phyloP scores from a whole-genome alignment of 2,888 invertebrate species.

The Thera britannica region DNA sequence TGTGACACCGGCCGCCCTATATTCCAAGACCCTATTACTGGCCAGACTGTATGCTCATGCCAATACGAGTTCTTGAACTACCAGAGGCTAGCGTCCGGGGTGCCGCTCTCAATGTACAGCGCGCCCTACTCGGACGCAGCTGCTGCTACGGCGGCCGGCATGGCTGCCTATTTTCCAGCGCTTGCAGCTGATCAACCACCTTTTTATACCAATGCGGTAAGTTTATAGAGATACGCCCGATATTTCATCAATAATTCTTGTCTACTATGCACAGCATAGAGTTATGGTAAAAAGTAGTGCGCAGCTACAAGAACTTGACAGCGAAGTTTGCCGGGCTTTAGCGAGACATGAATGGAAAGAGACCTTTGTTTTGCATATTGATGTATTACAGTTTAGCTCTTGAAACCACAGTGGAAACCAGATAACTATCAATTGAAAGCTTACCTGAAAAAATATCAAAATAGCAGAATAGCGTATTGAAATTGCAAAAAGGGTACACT shows the following conservation, averaged over 20 bases:
- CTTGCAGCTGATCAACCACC: slow-evolving; percentile 94
- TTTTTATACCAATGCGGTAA: slow-evolving; percentile 93
- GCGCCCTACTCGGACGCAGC: slow-evolving; percentile 90
- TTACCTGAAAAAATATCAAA: no score
- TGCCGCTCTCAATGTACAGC: slow-evolving; percentile 93
- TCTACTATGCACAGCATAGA: no score
- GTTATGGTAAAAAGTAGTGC: no score
- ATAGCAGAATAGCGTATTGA: no score
- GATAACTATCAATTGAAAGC: no score
- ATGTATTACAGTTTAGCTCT: no score
- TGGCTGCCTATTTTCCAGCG: slow-evolving; percentile 94
- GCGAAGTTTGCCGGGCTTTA: not conserved
- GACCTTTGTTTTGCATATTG: not conserved
- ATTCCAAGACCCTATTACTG: slow-evolving; percentile 95
- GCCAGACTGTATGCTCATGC: slow-evolving; percentile 95
- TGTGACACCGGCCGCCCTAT: slow-evolving; percentile 97
- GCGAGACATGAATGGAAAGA: not conserved
- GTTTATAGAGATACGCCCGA: slow-evolving; percentile 59
- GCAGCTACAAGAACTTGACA: not conserved
- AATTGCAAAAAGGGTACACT: no score
- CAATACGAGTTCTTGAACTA: slow-evolving; percentile 95
- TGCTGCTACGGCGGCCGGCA: slow-evolving; percentile 88
- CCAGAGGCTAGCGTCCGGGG: slow-evolving; percentile 90
- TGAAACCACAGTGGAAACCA: no score
- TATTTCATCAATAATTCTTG: not conserved